Evolutionary conservation across 2,113 vertebrate genomes (phyloP), one percentile per base, ranked within the genome.

Genomic region (Ellobius talpinus): DNA sequence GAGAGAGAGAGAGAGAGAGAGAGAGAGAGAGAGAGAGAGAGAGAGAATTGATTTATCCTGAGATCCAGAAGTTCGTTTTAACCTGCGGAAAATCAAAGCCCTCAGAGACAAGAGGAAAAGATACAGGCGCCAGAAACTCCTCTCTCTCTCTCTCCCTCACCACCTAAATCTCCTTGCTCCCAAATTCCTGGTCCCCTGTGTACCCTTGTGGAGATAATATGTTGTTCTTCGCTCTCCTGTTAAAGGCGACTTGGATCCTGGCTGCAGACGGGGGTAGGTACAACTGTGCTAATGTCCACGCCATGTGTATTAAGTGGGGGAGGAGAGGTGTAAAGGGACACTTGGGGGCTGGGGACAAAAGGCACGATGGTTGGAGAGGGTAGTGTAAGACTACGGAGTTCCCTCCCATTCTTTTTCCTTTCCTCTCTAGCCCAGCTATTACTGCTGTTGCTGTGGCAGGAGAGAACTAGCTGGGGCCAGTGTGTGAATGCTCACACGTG

Each of bases 251-350:
- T 70, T 93, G 97, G 97, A 97, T 89, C 97, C 92, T 90, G 95
- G 94, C 97, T 90, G 94, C 97, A 21, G 58, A 95, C 0, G 86
- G 78, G 81, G 98, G 98, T 98, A 98, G 93, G 98, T 98, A 90
- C 96, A 45, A 76, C 66, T 90, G 26, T 23, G 45, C 50, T 61
- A 61, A 50, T 31, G 82, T 82, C 82, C 94, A 90, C 50, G 4
- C 70, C 70, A 26, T 42, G 84, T 63, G 45, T 82, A 89, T 87
- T 29, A 79, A 31, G 58, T 45, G 55, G 73, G 45, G 16, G 66
- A n/a, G n/a, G 82, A 24, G 61, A 73, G 29, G 52, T 70, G 29
- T 42, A 90, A 82, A 88, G 50, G 85, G 90, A 89, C 26, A 70
- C 31, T 73, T 87, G 19, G 76, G 68, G 76, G 33, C 47, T 76